phyloP scores from a whole-genome alignment of 2,113 vertebrate species.

The Mirounga angustirostris region DNA sequence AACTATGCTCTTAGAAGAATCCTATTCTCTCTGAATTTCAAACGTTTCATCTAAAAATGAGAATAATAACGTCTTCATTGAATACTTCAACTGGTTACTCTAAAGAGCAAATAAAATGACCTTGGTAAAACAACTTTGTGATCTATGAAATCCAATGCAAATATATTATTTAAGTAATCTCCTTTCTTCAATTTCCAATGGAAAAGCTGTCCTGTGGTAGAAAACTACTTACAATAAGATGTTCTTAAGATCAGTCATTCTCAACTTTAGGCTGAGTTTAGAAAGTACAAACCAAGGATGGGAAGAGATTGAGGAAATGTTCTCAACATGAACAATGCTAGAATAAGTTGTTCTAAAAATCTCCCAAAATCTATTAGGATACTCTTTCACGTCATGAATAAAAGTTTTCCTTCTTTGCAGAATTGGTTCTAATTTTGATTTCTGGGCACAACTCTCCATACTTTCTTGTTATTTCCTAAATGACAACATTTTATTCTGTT shows the following conservation, averaged over 20 bases:
- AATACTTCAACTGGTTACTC: not conserved
- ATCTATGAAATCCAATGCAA: not conserved
- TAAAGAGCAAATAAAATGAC: constrained; percentile 25
- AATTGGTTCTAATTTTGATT: not conserved
- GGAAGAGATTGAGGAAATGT: not conserved
- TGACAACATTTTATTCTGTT: not conserved
- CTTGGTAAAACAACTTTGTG: not conserved
- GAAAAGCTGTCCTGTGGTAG: not conserved
- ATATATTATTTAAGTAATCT: constrained; percentile 4
- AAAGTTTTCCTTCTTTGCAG: constrained; percentile 9
- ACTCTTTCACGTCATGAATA: not conserved
- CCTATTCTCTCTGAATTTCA: constrained; percentile 15
- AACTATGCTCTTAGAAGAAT: not conserved
- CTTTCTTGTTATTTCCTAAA: not conserved
- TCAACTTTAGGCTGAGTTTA: not conserved
- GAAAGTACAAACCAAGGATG: not conserved
- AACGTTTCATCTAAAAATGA: constrained; percentile 44
- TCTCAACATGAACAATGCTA: not conserved
- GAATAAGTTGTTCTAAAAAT: not conserved
- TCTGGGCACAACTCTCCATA: not conserved
- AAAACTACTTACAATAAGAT: not conserved
- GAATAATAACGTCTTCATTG: not conserved
- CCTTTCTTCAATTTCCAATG: not conserved
- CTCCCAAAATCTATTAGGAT: not conserved
- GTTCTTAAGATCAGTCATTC: not conserved